Base-by-base conservation (phyloP, 2,113 vertebrate species). In the Dendrocopos noguchii region DNA sequence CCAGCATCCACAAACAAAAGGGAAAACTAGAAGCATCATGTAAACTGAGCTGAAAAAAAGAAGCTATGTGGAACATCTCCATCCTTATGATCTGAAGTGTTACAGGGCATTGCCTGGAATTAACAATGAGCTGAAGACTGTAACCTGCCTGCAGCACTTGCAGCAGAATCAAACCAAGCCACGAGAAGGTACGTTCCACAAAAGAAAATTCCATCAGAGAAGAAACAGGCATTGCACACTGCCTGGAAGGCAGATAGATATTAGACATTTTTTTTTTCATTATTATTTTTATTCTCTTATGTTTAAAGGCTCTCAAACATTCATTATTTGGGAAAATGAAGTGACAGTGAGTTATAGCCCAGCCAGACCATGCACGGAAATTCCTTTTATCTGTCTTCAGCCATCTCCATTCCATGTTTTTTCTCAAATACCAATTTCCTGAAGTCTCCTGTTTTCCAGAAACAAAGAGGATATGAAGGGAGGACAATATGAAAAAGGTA, bases 371-470 rank as follows among this genome's bases (percentile, higher is more conserved):
- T 1, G 0, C 9, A 20, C 59, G 66, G 29, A 13, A 82, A 46
- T 59, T 61, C 50, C 55, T 56, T 76, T 76, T 75, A 82, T 82
- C 85, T 80, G 31, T 65, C 39, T 89, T 70, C 55, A 91, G 81
- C 71, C 92, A 90, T 79, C 79, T 90, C 75, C 39, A 47, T 4
- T 82, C 59, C 33, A 15, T 9, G 25, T 21, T 83, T 84, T 34
- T 9, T 15, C 72, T 76, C 82, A 90, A 87, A 95, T 15, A 70
- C 42, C 70, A 55, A 61, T 90, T 85, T 93, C 90, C 94, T 80
- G 36, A 60, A 73, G 75, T 27, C 22, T 64, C 20, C 55, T 65
- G 11, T 29, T 85, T 73, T 91, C 59, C 67, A 87, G 59, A 82
- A 90, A 9, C 39, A 52, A 72, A 81, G 44, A 87, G 53, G 82